Evolutionary conservation across 1,140 invertebrate species (phyloP).

Genomic region (Chlorops oryzae): DNA sequence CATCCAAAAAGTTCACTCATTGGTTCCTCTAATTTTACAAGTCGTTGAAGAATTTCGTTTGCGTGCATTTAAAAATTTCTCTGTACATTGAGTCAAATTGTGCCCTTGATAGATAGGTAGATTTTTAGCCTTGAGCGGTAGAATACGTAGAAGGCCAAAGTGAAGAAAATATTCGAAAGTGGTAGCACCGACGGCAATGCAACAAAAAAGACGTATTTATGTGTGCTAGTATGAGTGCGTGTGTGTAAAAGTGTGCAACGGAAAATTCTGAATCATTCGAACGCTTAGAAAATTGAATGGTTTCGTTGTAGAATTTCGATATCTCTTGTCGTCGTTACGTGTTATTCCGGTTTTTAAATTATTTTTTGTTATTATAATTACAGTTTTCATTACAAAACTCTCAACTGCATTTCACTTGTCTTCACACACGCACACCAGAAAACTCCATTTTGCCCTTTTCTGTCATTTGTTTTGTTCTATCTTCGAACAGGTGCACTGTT

Average conservation of each 20-base stretch:
- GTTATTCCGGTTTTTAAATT: neutral
- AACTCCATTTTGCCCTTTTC: slow-evolving; percentile 19
- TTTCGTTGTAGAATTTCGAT: neutral
- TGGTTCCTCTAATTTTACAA: too few relatives aligned
- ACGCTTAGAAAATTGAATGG: neutral
- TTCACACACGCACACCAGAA: slow-evolving; percentile 6
- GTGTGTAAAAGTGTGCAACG: neutral
- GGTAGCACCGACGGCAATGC: too few relatives aligned
- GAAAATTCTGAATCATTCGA: neutral
- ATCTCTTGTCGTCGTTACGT: neutral
- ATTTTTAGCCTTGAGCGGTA: too few relatives aligned
- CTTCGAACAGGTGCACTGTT: slow-evolving; percentile 4
- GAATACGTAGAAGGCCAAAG: too few relatives aligned
- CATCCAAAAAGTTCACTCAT: too few relatives aligned
- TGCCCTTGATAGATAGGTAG: too few relatives aligned
- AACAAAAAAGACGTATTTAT: too few relatives aligned
- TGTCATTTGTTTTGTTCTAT: slow-evolving; percentile 6
- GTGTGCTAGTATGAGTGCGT: too few relatives aligned
- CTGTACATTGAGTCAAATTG: too few relatives aligned
- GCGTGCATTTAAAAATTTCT: too few relatives aligned
- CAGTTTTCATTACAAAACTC: neutral
- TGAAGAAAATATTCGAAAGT: too few relatives aligned
- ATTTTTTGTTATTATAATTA: neutral
- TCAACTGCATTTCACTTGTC: slow-evolving; percentile 5
- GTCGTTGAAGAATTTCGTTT: too few relatives aligned